Conservation (phyloP, 2,888 invertebrate species). For the Artemia sinica region DNA sequence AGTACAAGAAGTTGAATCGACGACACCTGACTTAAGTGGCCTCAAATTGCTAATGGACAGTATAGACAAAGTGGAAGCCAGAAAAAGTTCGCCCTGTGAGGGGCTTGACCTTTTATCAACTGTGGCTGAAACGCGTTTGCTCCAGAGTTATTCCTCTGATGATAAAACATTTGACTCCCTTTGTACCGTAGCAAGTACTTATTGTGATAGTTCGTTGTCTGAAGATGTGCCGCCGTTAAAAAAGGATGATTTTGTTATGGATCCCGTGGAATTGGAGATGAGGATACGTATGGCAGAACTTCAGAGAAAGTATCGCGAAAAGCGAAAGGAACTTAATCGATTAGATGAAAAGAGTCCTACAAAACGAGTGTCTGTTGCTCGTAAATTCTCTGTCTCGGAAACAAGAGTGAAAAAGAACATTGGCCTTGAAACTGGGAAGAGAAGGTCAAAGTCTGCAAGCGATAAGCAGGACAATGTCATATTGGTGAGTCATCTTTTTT, state of each 20-base stretch:
- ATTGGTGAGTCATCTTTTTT: too few species aligned
- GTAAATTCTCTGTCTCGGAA: constrained; percentile 2
- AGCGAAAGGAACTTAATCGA: constrained; percentile 51
- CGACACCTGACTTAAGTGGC: constrained; percentile 10
- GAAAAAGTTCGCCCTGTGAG: neutral
- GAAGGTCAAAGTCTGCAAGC: neutral
- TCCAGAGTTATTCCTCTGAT: neutral
- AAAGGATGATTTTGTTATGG: constrained; percentile 34
- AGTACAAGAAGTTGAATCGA: constrained; percentile 10
- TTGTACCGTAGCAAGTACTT: constrained; percentile 3
- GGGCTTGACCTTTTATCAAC: constrained; percentile 5
- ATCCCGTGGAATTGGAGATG: constrained; percentile 63
- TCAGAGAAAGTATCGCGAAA: constrained; percentile 59
- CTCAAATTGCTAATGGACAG: constrained; percentile 2
- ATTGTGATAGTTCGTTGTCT: neutral
- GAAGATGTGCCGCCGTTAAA: neutral
- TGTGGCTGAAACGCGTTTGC: neutral
- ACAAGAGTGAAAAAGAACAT: neutral
- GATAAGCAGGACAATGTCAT: neutral
- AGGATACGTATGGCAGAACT: constrained; percentile 59
- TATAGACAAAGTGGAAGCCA: constrained; percentile 10
- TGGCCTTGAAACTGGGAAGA: neutral
- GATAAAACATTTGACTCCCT: constrained; percentile 13
- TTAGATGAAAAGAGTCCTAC: constrained; percentile 21
- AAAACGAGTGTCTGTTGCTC: neutral